Conservation (phyloP, 2,113 vertebrate species). For the Budorcas taxicolor region DNA sequence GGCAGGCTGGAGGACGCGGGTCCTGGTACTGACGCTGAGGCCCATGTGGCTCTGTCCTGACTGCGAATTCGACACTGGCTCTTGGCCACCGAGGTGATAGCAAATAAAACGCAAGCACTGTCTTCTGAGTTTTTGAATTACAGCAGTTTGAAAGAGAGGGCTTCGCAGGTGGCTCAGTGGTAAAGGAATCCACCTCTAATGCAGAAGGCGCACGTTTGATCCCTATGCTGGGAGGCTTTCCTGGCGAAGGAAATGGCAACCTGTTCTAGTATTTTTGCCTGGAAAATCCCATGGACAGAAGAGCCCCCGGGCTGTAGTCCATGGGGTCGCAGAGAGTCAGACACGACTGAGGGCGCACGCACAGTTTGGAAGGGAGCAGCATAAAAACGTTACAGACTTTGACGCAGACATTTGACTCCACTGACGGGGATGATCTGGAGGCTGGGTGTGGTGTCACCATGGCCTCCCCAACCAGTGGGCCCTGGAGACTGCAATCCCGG, state of each 20-base stretch:
- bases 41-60: neutral
- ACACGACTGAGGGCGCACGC: rapidly evolving
- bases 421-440: rapidly evolving
- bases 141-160: neutral
- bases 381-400: neutral
- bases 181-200: neutral
- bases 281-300: neutral
- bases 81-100: rapidly evolving
- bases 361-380: neutral
- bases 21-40: rapidly evolving
- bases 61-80: neutral
- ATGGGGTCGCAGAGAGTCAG: neutral
- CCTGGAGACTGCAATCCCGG: rapidly evolving
- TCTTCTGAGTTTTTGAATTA: neutral
- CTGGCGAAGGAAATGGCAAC: neutral
- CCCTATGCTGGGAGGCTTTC: neutral
- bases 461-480: rapidly evolving
- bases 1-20: rapidly evolving
- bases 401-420: rapidly evolving
- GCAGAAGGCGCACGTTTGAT: rapidly evolving
- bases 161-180: neutral
- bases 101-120: neutral
- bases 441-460: rapidly evolving
- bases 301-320: neutral
- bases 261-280: neutral